phyloP scores from a whole-genome alignment of 2,113 vertebrate genomes.

The Sinocyclocheilus grahami region DNA sequence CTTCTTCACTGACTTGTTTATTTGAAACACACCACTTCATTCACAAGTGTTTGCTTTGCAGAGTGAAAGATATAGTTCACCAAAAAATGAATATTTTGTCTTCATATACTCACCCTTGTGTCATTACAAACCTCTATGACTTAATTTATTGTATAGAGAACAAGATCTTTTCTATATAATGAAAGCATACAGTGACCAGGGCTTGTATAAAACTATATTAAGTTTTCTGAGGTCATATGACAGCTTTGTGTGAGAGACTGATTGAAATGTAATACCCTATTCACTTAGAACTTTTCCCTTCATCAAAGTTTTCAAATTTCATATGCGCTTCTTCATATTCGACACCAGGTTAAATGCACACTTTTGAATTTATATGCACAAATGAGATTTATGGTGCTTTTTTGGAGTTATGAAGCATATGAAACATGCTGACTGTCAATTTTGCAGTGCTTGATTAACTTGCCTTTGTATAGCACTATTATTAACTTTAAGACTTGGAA shows the following conservation, averaged over 20 bases:
- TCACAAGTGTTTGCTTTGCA: conserved; percentile 25
- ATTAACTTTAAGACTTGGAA: not conserved
- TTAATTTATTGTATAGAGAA: not conserved
- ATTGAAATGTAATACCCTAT: not conserved
- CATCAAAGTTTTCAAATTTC: not conserved
- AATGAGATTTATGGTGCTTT: not conserved
- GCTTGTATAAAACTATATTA: not conserved
- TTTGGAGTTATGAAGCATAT: not conserved
- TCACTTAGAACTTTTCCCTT: not conserved
- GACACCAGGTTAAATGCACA: not conserved
- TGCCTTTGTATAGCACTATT: not conserved
- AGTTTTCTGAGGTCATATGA: not conserved
- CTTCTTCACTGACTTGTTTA: conserved; percentile 26
- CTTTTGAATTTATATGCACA: not conserved
- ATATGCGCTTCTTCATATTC: not conserved
- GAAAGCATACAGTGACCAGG: not conserved
- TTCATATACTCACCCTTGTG: not conserved
- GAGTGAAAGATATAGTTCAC: not conserved
- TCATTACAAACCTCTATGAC: not conserved
- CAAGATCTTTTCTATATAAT: not conserved
- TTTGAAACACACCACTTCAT: not conserved
- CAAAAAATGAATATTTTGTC: not conserved
- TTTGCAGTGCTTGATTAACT: not conserved
- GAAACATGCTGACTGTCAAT: not conserved
- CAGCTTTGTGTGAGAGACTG: not conserved